Conservation (phyloP, 2,888 invertebrate genomes). For the Drosophila gaucha region DNA sequence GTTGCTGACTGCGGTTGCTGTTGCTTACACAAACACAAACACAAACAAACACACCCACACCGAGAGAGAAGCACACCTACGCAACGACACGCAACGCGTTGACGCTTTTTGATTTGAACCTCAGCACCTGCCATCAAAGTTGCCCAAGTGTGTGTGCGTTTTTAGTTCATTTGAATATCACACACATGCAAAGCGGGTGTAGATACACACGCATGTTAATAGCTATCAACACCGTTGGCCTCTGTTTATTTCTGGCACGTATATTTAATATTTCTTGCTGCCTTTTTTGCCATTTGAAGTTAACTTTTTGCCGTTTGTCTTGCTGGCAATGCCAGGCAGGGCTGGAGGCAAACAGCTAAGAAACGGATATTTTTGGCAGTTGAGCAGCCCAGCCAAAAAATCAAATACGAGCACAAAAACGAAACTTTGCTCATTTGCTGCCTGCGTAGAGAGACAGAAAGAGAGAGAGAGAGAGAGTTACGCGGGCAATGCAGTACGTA, state of each 20-base stretch:
- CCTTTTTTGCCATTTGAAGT: conserved; percentile 55
- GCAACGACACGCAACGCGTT: conserved; percentile 72
- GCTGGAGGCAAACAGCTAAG: conserved; percentile 28
- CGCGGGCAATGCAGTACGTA: conserved; percentile 18
- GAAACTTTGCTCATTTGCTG: conserved; percentile 76
- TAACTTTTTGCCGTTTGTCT: conserved; percentile 50
- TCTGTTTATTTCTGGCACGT: conserved; percentile 34
- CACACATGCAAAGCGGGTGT: conserved; percentile 40
- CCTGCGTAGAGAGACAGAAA: conserved; percentile 9
- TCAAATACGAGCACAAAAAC: conserved; percentile 55
- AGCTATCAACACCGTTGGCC: conserved; percentile 64
- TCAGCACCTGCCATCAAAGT: conserved; percentile 51
- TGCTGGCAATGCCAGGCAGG: conserved; percentile 11
- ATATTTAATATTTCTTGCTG: conserved; percentile 47
- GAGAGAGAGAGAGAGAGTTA: conserved; percentile 18
- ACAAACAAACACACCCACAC: conserved; percentile 3
- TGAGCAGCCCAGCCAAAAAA: conserved; percentile 40
- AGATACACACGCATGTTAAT: conserved; percentile 62
- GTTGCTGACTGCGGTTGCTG: conserved; percentile 47
- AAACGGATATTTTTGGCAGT: conserved; percentile 38
- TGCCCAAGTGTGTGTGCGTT: conserved; percentile 25
- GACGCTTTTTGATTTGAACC: conserved; percentile 77
- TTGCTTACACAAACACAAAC: conserved; percentile 38
- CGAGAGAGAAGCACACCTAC: conserved; percentile 36
- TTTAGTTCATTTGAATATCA: conserved; percentile 68